Evolutionary conservation across 2,797 vertebrate genomes (phyloP), one percentile per base, ranked within the genome.

Genomic region (Discoglossus pictus): DNA sequence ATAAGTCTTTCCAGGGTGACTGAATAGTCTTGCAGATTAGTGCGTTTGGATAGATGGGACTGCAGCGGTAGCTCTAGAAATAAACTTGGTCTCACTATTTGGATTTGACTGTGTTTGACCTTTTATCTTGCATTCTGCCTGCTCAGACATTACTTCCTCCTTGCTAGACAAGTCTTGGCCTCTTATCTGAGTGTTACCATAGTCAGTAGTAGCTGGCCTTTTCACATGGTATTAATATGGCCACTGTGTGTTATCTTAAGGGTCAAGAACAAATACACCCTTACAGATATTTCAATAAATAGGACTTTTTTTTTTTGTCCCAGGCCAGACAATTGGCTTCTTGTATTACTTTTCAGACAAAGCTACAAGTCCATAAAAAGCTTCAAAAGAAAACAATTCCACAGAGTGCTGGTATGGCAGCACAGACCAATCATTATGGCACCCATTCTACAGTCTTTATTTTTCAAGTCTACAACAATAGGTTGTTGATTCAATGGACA

Each of bases 401-500:
- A 80, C 89, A 80, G 89, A 88, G 86, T 88, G 89, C 90, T 84
- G 86, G 92, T 87, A 91, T 91, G 91, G 89, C 88, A 85, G 89
- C 86, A 90, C 91, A 93, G 91, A 93, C 91, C 92, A 92, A 93
- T 96, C 94, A 96, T 94, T 93, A 93, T 92, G 91, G 90, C 88
- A 84, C 82, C 89, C 89, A 91, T 93, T 97, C 92, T 93, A 86
- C 84, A 87, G 85, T 87, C 87, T 84, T 93, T 92, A 90, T 92
- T 95, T 93, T 90, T 97, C 93, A 93, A 92, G 92, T 91, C 90
- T 79, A 84, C 90, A 91, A 98, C 95, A 98, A 98, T 97, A 93
- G 93, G 88, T 95, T 95, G 95, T 96, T 98, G 95, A 98, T 98
- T 98, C 92, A 96, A 94, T 93, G 91, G 91, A 95, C 92, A 95